phyloP scores from a whole-genome alignment of 30 jellyfish, hydroid and myxozoan genomes.

The Morbakka virulenta region DNA sequence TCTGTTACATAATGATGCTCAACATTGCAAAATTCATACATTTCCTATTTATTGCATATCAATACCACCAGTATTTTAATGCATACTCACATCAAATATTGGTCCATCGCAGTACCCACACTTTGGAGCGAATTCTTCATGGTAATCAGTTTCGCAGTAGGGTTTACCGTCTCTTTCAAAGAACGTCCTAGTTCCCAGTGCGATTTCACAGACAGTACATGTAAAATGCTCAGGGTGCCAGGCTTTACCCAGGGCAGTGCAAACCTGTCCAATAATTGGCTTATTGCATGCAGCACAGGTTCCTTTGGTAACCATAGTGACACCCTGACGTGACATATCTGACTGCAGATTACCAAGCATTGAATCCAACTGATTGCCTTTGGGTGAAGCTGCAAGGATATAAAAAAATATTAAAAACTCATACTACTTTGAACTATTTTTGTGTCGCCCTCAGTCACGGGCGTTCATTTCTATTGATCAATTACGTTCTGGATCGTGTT shows the following conservation, averaged over 20 bases:
- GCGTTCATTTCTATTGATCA: no score
- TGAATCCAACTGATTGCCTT: conserved; percentile 74
- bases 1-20: no score
- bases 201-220: conserved; percentile 86
- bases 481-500: no score
- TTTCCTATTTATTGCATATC: no score
- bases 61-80: no score
- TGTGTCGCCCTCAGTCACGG: no score
- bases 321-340: conserved; percentile 97
- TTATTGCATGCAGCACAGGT: conserved; percentile 92
- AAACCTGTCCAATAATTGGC: conserved; percentile 91
- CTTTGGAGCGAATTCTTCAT: conserved; percentile 82
- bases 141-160: conserved; percentile 86
- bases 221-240: conserved; percentile 99
- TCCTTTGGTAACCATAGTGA: conserved; percentile 90
- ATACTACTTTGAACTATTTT: no score
- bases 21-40: no score
- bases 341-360: conserved; percentile 91
- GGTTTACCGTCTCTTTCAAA: conserved; percentile 95
- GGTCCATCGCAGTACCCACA: conserved; percentile 86
- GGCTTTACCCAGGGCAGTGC: conserved; percentile 92
- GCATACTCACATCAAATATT: conserved; percentile 78
- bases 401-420: no score
- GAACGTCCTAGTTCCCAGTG: conserved; percentile 85
- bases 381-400: conserved; percentile 28